Percentiles rank a stretch among this genome's conserved stretches.
Evolutionary conservation across 2,113 vertebrate genomes (phyloP).

Genomic region (Albula goreensis): DNA sequence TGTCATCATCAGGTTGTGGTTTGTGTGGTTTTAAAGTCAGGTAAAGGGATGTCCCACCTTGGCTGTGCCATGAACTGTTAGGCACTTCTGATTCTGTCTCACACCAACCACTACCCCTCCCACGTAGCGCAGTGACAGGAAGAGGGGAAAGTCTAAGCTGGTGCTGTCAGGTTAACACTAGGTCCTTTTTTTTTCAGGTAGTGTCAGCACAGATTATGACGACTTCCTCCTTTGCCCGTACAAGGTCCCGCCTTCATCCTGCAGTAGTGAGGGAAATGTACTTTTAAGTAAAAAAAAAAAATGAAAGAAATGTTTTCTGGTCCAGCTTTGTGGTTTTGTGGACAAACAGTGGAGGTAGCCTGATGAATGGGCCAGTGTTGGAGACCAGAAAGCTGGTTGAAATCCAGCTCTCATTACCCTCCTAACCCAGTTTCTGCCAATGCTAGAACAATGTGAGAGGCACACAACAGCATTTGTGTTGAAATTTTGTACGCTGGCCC

Average conservation of each 20-base stretch:
- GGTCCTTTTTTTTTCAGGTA: background rate
- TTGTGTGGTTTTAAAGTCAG: slow-evolving; percentile 1
- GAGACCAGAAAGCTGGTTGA: background rate
- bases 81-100: background rate
- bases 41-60: background rate
- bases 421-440: slow-evolving; percentile 21
- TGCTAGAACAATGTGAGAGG: background rate
- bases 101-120: background rate
- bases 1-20: background rate
- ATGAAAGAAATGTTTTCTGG: background rate
- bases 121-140: background rate
- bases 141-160: background rate
- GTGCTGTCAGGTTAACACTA: background rate
- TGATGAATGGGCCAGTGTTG: slow-evolving; percentile 20
- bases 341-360: background rate
- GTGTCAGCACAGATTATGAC: background rate
- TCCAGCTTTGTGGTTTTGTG: background rate
- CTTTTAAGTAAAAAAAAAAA: background rate
- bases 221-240: background rate
- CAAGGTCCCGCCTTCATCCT: background rate
- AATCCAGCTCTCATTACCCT: slow-evolving; percentile 11
- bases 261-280: background rate
- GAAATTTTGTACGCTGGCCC: slow-evolving; percentile 8
- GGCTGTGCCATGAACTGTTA: background rate
- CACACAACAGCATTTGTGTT: background rate